Evolutionary conservation across 2,888 invertebrate genomes (phyloP), one percentile per base, ranked within the genome.

Genomic region (Lasioglossum oenotherae): DNA sequence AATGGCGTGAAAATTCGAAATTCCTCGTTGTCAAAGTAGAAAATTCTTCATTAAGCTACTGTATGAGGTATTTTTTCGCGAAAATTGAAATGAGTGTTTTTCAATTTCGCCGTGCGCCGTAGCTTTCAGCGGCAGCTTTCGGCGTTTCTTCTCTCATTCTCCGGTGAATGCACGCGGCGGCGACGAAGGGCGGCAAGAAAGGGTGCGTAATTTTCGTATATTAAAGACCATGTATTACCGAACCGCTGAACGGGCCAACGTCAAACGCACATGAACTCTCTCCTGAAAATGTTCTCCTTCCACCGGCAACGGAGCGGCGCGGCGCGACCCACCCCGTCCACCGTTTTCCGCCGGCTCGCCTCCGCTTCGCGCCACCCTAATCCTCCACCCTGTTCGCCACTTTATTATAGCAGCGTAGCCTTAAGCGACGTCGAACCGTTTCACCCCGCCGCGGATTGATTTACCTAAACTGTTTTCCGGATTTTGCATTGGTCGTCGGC

Each of bases 401-500:
- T 91, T 91, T 91, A 91, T 91, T 89, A 90, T 82, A 83, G 87
- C 82, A 76, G 84, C 78, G 80, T 82, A 83, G 83, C 90, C 89
- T 90, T 87, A 74, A 89, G 90, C 85, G 46, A 74, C 84, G 77
- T 74, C 86, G 87, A 91, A 90, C 83, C 89, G 87, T 87, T 41
- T 90, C 89, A 92, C 87, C 91, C 83, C 86, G 76, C 81, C 81
- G 72, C 80, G 84, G 35, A 74, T 74, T 74, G 92, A 92, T 93
- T 92, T 91, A 91, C 90, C 90, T 90, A 92, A 91, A 92, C 91
- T 86, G 91, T 92, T 93, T 92, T 92, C 86, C 92, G 90, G 93
- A 93, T 92, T 94, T 94, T 93, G 57, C 93, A 92, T 92, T 91
- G 89, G 85, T 69, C 81, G 75, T 38, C 84, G 83, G 10, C 57